Evolutionary conservation across 1,140 invertebrate genomes (phyloP), one percentile per base, ranked within the genome.

Genomic region (Calosoma granatense): DNA sequence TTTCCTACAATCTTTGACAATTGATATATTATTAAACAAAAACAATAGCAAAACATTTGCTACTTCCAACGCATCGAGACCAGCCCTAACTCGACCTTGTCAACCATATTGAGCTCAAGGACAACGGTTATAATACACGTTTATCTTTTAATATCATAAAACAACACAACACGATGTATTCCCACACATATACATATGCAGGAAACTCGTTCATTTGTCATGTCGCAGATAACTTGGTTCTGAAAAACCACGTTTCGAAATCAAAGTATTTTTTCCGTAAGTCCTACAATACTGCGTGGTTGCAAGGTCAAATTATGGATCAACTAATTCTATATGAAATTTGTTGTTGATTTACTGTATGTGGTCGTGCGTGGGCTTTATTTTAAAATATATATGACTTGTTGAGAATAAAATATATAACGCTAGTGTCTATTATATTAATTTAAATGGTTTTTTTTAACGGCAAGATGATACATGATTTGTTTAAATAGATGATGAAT

Each of bases 281-380:
- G 17, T 12, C 41, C 6, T 11, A 47, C 41, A 17, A 6, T 36
- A n/a, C n/a, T 12, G 41, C 15, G 41, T 47, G 41, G 15, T 17
- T 47, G 17, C 41, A 47, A 47, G 41, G 41, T 47, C 15, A 47
- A 47, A 47, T 47, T 47, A 47, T 47, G 15, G 41, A 47, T 47
- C 41, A 47, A 9, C 4, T 6, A 6, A 30, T 30, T n/a, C n/a
- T n/a, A n/a, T n/a, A n/a, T n/a, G n/a, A n/a, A n/a, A n/a, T n/a
- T n/a, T n/a, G n/a, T n/a, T n/a, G n/a, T n/a, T n/a, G n/a, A n/a
- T n/a, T n/a, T n/a, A n/a, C n/a, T n/a, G n/a, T n/a, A n/a, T n/a
- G n/a, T n/a, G n/a, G n/a, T n/a, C n/a, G n/a, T n/a, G 41, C 9
- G 41, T 47, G 15, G 41, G 41, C 17, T 47, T 47, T 17, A n/a